Evolutionary conservation across 2,113 vertebrate species (phyloP), one percentile per base, ranked within the genome.

Genomic region (Hydrolagus affinis): DNA sequence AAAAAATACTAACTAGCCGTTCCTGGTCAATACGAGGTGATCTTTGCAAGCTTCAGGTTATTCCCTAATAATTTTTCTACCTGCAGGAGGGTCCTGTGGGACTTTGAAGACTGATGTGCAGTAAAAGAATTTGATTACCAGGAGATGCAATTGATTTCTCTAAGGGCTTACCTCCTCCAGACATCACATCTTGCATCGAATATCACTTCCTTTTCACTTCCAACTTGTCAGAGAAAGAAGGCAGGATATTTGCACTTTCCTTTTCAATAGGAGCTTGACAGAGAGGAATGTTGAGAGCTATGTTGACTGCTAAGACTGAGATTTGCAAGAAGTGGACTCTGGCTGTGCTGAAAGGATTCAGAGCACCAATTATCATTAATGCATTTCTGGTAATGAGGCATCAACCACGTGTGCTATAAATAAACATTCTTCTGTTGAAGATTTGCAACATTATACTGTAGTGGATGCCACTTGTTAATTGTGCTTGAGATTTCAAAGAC

Each of bases 101-200:
- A 68, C 66, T 64, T 62, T 80, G 23, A 80, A 80, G 57, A 30
- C 62, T 32, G 62, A 32, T 66, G 78, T 83, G 76, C 28, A 80
- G 32, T 32, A 83, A 64, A 68, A 68, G 78, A 62, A 83, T 66
- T 83, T 66, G 25, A 66, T 66, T 66, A 66, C 60, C 60, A 17
- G 64, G 78, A 62, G 78, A 83, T 66, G 25, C 6, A 21, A 28
- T 68, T 83, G 62, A 83, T 83, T 83, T 83, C 78, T 83, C 78
- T 30, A 21, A 83, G 78, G 78, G 11, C 32, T 21, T 10, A 83
- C 28, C 62, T 66, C 62, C 15, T 83, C 25, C 62, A 83, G 30
- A 30, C 78, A 83, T 14, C 32, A 19, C 78, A 83, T 83, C 25
- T 83, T 9, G 12, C 21, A 28, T 30, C 21, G 78, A 59, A 83